These are phyloP conservation scores for Trichechus manatus DNA, from an alignment of 2,113 vertebrate genomes.

Conservation along the genomic window DNA sequence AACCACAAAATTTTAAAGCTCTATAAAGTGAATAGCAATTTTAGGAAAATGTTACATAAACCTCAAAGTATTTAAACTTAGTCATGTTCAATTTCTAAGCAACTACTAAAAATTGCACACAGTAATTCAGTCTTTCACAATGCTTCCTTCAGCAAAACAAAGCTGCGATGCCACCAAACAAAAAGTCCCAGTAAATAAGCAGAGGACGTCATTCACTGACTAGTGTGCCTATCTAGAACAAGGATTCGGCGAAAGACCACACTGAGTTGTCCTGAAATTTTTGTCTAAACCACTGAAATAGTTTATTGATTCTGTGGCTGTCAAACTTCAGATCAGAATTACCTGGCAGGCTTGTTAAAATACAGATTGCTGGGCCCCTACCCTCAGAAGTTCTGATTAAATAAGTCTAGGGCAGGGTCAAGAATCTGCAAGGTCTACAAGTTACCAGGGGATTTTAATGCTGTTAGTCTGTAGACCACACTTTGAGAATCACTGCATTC, in stretches of 20 bases:
- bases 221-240: background rate
- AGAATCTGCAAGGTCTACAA: background rate
- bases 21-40: slow-evolving; percentile 2
- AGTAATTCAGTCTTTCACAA: slow-evolving; percentile 46
- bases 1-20: background rate
- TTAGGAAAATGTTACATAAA: background rate
- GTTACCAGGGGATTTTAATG: too few relatives aligned
- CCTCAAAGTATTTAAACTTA: slow-evolving; percentile 44
- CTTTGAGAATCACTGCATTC: background rate
- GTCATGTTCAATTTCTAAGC: slow-evolving; percentile 47
- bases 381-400: background rate
- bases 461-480: background rate
- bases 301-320: slow-evolving; percentile 15
- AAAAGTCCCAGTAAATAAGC: slow-evolving; percentile 65
- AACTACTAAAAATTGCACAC: slow-evolving; percentile 61
- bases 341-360: background rate
- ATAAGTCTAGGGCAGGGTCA: background rate
- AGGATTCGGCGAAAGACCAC: slow-evolving; percentile 24
- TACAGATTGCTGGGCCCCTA: background rate
- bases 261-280: slow-evolving; percentile 38
- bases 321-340: slow-evolving; percentile 56
- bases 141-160: slow-evolving; percentile 56
- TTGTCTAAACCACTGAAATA: slow-evolving; percentile 53
- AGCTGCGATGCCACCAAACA: slow-evolving; percentile 35
- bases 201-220: slow-evolving; percentile 58